Evolutionary conservation across 1,140 invertebrate species (phyloP), one percentile per base, ranked within the genome.

Genomic region (Belonocnema kinseyi): DNA sequence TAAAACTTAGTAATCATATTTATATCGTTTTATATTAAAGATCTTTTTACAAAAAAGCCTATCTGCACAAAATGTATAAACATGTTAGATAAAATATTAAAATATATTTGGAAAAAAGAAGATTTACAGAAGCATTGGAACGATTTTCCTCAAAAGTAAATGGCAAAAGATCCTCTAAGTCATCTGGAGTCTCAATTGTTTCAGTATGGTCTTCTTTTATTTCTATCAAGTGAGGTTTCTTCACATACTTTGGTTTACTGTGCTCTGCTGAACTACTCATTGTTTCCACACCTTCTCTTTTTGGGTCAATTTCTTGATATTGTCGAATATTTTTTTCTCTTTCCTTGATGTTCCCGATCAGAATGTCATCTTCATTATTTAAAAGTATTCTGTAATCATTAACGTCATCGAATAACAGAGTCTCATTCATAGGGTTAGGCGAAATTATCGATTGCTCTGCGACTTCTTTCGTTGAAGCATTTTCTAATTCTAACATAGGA

Each of bases 1-100:
- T 56, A 19, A 17, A 56, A 77, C 19, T 13, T 52, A 33, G 0
- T 51, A 73, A 21, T 14, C 0, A 82, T 74, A 40, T 84, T 80
- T 77, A 6, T 82, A 74, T 13, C 77, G 26, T 58, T 74, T 40
- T 58, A 19, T 73, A 3, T 53, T 54, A 3, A 26, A 73, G 16
- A 53, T 13, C 7, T 50, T 53, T 19, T 17, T 46, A 73, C 13
- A 53, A 54, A n/a, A 50, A 14, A 66, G 40, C 14, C 33, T 56
- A 56, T 56, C 13, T n/a, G 6, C 14, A 50, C 4, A 51, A 51
- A 51, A 51, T 72, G 50, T 21, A 50, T 19, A 19, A 72, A 50
- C 1, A 51, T n/a, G 50, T 50, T 12, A 51, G 19, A 72, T 12
- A 12, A 72, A 51, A 52, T 50, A 51, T 51, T 51, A 52, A 51